Evolutionary conservation across 2,797 vertebrate genomes (phyloP), one percentile per base, ranked within the genome.

Genomic region (Gouania willdenowi): DNA sequence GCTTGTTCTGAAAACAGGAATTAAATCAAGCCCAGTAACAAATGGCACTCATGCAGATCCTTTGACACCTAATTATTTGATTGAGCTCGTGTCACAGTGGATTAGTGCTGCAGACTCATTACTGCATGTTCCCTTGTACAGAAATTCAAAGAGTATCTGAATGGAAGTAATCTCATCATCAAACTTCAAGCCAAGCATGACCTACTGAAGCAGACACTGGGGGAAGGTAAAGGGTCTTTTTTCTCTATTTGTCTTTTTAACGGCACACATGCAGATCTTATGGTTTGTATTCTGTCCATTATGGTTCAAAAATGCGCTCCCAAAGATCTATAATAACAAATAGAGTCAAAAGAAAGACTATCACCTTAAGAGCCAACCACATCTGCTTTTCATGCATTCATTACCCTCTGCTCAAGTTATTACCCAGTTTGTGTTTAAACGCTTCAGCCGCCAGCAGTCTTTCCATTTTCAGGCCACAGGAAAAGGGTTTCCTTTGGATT

Each of bases 111-210:
- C 22, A 53, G 18, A 5, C 38, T 43, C 22, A 37, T 29, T 50
- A 46, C 59, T 9, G 18, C 27, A 43, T 69, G 60, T 11, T 9
- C 69, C 26, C 62, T 42, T 30, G 14, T 51, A 15, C 87, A 98
- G 97, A 99, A 99, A 88, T 99, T 98, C 77, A 98, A 98, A 52
- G 96, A 99, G 73, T 98, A 88, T 62, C 85, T 99, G 85, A 97
- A 99, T n/a, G 96, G 97, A 74, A 99, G 94, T 72, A 99, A 98
- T 79, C 94, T 99, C 66, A 98, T 98, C 84, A 98, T 94, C 7
- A 99, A 98, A 84, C 93, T 99, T 19, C 97, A 99, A 87, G 95
- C 97, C 65, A 99, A 99, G 74, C 97, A 99, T 0, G 97, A 98
- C 80, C 81, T 99, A 56, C 87, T 99, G 75, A 98, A 97, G 80